A percentile compares a stretch with the other conserved stretches of the same genome.
These are phyloP conservation scores for Dynastes maya DNA, from an alignment of 2,888 invertebrate species.

Conservation along the genomic window DNA sequence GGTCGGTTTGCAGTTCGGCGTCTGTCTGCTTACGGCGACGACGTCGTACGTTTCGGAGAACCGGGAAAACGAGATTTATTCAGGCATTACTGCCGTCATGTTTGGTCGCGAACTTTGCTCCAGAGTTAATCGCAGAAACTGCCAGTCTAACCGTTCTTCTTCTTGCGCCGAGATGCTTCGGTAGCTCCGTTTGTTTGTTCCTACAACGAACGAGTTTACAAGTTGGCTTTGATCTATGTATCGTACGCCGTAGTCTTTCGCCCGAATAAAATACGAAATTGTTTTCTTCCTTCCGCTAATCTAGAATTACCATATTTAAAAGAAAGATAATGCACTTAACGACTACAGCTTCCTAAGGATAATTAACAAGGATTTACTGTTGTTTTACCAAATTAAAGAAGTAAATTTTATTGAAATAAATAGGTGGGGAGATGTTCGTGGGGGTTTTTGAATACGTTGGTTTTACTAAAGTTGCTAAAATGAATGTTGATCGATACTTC, in stretches of 20 bases:
- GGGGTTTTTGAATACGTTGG: too few species aligned
- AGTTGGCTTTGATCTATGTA: neutral
- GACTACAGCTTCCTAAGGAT: too few species aligned
- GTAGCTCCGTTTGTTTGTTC: neutral
- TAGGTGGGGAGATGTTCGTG: too few species aligned
- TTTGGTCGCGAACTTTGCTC: slow-evolving; percentile 5
- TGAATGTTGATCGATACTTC: too few species aligned
- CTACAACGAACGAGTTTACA: slow-evolving; percentile 1
- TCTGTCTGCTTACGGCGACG: slow-evolving; percentile 3
- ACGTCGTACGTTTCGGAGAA: slow-evolving; percentile 2
- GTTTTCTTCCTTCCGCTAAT: neutral
- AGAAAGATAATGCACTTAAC: too few species aligned
- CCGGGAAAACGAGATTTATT: neutral
- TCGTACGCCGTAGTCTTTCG: neutral
- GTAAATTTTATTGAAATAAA: too few species aligned
- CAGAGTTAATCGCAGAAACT: neutral
- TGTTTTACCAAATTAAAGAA: too few species aligned
- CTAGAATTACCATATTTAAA: too few species aligned
- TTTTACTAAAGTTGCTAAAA: too few species aligned
- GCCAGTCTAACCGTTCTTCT: slow-evolving; percentile 1
- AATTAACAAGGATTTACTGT: too few species aligned
- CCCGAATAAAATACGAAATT: neutral
- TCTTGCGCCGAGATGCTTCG: neutral
- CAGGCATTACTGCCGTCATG: slow-evolving; percentile 4
- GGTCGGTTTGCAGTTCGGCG: slow-evolving; percentile 1